Evolutionary conservation across 2,888 invertebrate genomes (phyloP).

Genomic region (Polietes domitor): DNA sequence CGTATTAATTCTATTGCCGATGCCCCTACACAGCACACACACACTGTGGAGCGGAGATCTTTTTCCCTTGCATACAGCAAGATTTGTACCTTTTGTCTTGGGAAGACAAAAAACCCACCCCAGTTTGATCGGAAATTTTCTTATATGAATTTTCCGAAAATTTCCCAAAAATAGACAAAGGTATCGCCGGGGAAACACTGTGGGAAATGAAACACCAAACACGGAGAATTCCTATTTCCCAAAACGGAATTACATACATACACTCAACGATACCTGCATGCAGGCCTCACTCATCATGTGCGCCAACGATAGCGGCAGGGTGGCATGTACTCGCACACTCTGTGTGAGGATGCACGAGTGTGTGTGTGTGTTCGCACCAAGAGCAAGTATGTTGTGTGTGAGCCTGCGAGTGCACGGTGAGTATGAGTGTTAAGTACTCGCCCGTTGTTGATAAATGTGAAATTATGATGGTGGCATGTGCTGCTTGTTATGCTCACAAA

Average conservation of each 20-base stretch:
- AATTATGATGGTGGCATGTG: constrained; percentile 69
- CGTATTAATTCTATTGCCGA: neutral
- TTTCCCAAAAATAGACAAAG: constrained; percentile 60
- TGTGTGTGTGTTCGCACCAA: neutral
- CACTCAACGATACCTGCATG: constrained; percentile 52
- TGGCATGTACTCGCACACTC: neutral
- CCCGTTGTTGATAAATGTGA: constrained; percentile 61
- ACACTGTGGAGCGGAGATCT: constrained; percentile 31
- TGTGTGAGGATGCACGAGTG: neutral
- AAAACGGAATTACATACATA: neutral
- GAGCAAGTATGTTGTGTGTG: neutral
- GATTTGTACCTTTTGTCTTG: constrained; percentile 21
- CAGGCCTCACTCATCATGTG: too few relatives aligned
- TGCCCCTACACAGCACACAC: neutral
- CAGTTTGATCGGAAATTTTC: constrained; percentile 42
- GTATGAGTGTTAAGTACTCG: constrained; percentile 25
- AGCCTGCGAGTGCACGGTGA: neutral
- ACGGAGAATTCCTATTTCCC: constrained; percentile 42
- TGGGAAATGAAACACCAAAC: constrained; percentile 59
- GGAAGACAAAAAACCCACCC: constrained; percentile 50
- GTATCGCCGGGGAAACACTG: constrained; percentile 42
- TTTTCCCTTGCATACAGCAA: constrained; percentile 46
- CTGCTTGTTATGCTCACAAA: constrained; percentile 48
- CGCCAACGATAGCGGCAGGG: neutral
- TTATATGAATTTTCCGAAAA: constrained; percentile 47